Base-by-base conservation (phyloP, 1,140 invertebrate species). In the Muscidifurax raptorellus region DNA sequence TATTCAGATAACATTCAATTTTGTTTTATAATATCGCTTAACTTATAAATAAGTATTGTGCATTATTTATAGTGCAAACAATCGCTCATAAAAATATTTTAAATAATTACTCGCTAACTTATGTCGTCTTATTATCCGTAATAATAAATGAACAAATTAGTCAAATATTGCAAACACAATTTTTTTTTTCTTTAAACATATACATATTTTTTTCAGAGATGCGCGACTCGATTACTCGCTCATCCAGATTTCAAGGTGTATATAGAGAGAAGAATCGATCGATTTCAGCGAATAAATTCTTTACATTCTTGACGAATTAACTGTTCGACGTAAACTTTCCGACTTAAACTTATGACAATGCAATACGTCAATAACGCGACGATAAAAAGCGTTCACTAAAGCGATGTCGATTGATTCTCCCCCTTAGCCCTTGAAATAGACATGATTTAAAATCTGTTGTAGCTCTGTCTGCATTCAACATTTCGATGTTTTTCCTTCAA, bases 11-110 rank as follows among this genome's bases (percentile, higher is more conserved):
- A 80, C 77, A 84, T 79, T 84, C 44, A 80, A 66, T 80, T 76
- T 40, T 36, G 7, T 75, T 75, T 40, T 75, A 52, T 75, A 74
- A 79, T 72, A 84, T 79, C 47, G 30, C 78, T 79, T 66, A 84
- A 79, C 66, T 78, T 84, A 66, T 74, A 80, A 75, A 84, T 80
- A 75, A 79, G 77, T 76, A 30, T 80, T 76, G 78, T 84, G 83
- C 83, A 80, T 80, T 84, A 84, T 84, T 84, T 84, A 84, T 84
- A 84, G 83, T 84, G 83, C 71, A 84, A 80, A 80, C 27, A 80
- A 84, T 80, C n/a, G 22, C 9, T 76, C 40, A 64, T 79, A 47
- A 79, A 84, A 84, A 67, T 78, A 83, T 71, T 83, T 52, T 32
- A 83, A 78, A 78, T 74, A 72, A 79, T 74, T 79, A 79, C 28